Percentiles rank a stretch among this genome's conserved stretches.
Conservation (phyloP, 2,888 invertebrate genomes). For the Rugalucina vietnamica region DNA sequence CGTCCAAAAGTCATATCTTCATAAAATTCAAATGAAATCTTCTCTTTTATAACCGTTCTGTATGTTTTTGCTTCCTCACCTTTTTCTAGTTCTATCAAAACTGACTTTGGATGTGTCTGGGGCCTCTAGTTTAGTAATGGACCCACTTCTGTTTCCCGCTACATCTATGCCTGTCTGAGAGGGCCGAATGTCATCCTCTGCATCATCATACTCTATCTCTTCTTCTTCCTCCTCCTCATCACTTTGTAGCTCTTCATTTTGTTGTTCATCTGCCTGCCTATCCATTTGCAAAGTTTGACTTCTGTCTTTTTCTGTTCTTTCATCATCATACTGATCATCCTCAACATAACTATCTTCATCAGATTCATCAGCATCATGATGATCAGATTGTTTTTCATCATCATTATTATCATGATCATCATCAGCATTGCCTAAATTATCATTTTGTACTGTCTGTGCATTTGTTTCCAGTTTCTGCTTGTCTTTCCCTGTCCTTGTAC, state of each 20-base stretch:
- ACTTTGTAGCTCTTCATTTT: not conserved
- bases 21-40: too few species aligned
- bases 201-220: not conserved
- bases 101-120: constrained; percentile 39
- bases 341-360: not conserved
- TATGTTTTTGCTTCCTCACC: too few species aligned
- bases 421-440: not conserved
- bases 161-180: constrained; percentile 50
- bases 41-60: too few species aligned
- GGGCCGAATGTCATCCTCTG: not conserved
- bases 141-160: constrained; percentile 67
- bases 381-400: not conserved
- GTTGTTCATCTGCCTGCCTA: not conserved
- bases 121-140: constrained; percentile 61
- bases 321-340: not conserved
- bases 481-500: too few species aligned
- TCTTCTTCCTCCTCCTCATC: not conserved
- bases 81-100: constrained; percentile 58
- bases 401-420: not conserved
- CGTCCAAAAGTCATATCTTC: too few species aligned
- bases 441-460: too few species aligned
- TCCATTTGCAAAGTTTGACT: not conserved
- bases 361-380: too few species aligned
- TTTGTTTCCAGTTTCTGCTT: too few species aligned
- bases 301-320: not conserved